Percentiles rank a stretch among this genome's conserved stretches.
These are phyloP conservation scores for Boloria selene DNA, from an alignment of 2,888 invertebrate genomes.

Conservation along the genomic window DNA sequence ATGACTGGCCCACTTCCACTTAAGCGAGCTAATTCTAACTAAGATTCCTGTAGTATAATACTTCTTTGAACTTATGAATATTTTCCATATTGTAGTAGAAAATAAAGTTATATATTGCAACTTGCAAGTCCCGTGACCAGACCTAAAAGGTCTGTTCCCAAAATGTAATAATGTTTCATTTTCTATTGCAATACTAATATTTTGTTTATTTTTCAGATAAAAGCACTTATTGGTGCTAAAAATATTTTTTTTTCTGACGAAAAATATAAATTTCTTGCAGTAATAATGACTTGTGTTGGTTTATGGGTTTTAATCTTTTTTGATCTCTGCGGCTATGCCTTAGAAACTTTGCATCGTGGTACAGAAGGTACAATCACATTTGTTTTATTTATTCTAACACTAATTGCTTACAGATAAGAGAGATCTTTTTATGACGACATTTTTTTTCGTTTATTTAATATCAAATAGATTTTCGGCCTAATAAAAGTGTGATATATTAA, in stretches of 20 bases:
- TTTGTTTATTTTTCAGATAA: slow-evolving; percentile 18
- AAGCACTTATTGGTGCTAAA: slow-evolving; percentile 10
- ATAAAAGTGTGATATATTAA: too few species aligned
- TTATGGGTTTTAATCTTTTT: slow-evolving; percentile 21
- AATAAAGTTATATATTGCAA: too few species aligned
- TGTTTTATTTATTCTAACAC: not conserved
- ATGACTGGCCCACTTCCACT: too few species aligned
- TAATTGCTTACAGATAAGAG: not conserved
- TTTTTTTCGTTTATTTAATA: too few species aligned
- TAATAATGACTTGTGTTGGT: slow-evolving; percentile 10
- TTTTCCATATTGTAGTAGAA: too few species aligned
- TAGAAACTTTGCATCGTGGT: slow-evolving; percentile 7
- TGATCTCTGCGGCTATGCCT: slow-evolving; percentile 20
- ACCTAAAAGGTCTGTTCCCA: too few species aligned
- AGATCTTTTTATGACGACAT: too few species aligned
- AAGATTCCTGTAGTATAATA: too few species aligned
- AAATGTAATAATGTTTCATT: not conserved
- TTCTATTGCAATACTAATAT: not conserved
- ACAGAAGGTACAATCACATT: slow-evolving; percentile 12
- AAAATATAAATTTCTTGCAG: slow-evolving; percentile 8
- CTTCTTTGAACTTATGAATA: too few species aligned
- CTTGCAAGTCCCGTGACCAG: too few species aligned
- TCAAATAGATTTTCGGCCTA: too few species aligned
- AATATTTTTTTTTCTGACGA: slow-evolving; percentile 3
- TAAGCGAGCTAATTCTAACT: too few species aligned